Base-by-base conservation (phyloP, 1,140 invertebrate genomes). In the Drosophila albomicans region DNA sequence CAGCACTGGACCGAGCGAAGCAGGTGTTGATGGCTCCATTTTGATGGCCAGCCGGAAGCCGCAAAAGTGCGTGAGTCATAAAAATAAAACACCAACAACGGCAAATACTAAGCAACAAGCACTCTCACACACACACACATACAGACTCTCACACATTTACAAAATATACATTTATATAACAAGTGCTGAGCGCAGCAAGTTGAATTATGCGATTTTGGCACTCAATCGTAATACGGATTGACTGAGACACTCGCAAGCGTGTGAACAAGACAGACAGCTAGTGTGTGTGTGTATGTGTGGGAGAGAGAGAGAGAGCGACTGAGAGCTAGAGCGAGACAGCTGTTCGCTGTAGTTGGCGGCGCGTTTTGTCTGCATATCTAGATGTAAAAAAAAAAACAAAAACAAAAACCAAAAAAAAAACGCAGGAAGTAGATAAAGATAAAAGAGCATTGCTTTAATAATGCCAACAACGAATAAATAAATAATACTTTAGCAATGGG, bases 1-100 rank as follows among this genome's bases (percentile, higher is more conserved):
- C 67, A 64, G 49, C 59, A 71, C 67, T 70, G 67, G 67, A 63
- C 67, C 46, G 16, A 15, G 16, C 64, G 25, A 32, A 32, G 81
- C 84, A 88, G 84, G 84, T 88, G 84, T 88, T 88, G 84, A 88
- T 88, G 78, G 84, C 84, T 88, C 80, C 85, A 87, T 87, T 85
- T 86, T 84, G 84, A 87, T 88, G 84, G 84, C 73, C 80, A 80
- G 82, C 65, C 84, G 84, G 84, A 88, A 88, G 85, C 84, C 84
- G 80, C 84, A 88, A 84, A 86, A 88, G 84, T 88, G 84, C 84
- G 84, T 88, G 84, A 88, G 84, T 89, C 84, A 84, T 88, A 88
- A 89, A 88, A 88, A 89, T 88, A 88, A 88, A 84, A 58, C 49
- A 68, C 28, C 52, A 49, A 20, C 66, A 57, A 56, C 20, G 45